Percentiles rank a stretch among this genome's conserved stretches.
These are phyloP conservation scores for Papilio elwesi DNA, from an alignment of 2,888 invertebrate species.

Conservation along the genomic window DNA sequence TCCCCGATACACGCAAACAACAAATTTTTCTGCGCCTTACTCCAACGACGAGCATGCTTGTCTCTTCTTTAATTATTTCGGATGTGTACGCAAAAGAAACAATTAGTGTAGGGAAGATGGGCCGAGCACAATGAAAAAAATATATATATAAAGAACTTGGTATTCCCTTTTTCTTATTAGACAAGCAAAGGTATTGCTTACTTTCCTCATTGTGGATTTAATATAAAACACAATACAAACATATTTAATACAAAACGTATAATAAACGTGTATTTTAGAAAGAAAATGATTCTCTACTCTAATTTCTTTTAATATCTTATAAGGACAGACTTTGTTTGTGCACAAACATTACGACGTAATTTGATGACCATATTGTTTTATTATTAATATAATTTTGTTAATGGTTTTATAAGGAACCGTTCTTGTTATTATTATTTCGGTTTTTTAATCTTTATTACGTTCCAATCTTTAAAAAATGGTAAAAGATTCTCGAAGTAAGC, in stretches of 20 bases:
- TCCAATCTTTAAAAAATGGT: background rate
- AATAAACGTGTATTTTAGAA: slow-evolving; percentile 13
- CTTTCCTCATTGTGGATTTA: slow-evolving; percentile 20
- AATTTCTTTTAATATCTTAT: slow-evolving; percentile 19
- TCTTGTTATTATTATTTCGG: slow-evolving; percentile 6
- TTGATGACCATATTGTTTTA: slow-evolving; percentile 7
- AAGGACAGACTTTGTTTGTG: slow-evolving; percentile 15
- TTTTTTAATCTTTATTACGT: slow-evolving; percentile 14
- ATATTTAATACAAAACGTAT: background rate
- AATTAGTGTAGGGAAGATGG: slow-evolving; percentile 26
- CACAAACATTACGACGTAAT: slow-evolving; percentile 3
- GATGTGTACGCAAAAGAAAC: slow-evolving; percentile 25
- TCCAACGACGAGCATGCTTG: slow-evolving; percentile 1
- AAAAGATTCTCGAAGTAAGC: background rate
- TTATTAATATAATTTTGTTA: slow-evolving; percentile 7
- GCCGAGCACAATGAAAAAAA: slow-evolving; percentile 24
- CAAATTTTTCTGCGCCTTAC: background rate
- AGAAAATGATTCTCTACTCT: slow-evolving; percentile 8
- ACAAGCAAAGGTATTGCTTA: slow-evolving; percentile 27
- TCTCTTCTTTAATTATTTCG: slow-evolving; percentile 26
- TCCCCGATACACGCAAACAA: no score
- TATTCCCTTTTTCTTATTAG: slow-evolving; percentile 28
- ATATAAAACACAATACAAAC: slow-evolving; percentile 23
- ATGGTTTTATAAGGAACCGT: slow-evolving; percentile 7
- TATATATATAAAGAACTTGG: slow-evolving; percentile 5